These are phyloP conservation scores for Pasiphila rectangulata DNA, from an alignment of 2,888 invertebrate genomes.

Conservation along the genomic window DNA sequence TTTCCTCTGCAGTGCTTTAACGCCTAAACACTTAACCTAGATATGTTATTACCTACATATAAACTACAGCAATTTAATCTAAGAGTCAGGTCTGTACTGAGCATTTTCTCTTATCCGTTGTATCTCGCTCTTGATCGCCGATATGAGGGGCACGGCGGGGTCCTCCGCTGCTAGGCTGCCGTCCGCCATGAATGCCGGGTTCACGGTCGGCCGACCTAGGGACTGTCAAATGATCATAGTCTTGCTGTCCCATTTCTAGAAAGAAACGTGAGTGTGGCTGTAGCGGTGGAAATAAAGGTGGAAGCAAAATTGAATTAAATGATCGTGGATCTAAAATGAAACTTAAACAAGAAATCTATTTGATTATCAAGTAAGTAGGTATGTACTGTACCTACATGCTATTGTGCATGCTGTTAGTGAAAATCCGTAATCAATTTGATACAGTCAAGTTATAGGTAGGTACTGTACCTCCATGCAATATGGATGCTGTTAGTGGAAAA, in stretches of 20 bases:
- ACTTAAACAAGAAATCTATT: no score
- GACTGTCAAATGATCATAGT: slow-evolving; percentile 54
- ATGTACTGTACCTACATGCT: no score
- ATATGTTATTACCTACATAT: slow-evolving; percentile 1
- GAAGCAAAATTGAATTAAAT: neutral
- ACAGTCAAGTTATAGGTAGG: no score
- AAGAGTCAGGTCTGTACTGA: slow-evolving; percentile 45
- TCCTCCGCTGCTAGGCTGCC: slow-evolving; percentile 82
- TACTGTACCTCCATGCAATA: no score
- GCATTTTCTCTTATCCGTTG: slow-evolving; percentile 64
- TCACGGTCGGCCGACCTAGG: slow-evolving; percentile 51
- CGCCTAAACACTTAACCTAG: no score
- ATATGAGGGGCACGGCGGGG: slow-evolving; percentile 90
- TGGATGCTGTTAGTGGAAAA: no score
- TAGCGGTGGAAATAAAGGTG: slow-evolving; percentile 15
- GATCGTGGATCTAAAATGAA: no score
- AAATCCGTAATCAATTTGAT: no score
- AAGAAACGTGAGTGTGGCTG: slow-evolving; percentile 33
- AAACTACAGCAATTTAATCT: slow-evolving; percentile 19
- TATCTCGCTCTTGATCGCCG: slow-evolving; percentile 90
- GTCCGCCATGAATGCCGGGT: slow-evolving; percentile 75
- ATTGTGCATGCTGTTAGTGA: no score
- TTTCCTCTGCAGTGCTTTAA: no score
- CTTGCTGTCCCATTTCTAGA: slow-evolving; percentile 50
- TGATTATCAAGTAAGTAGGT: no score